phyloP scores from a whole-genome alignment of 2,113 vertebrate species.

The Melospiza melodia region DNA sequence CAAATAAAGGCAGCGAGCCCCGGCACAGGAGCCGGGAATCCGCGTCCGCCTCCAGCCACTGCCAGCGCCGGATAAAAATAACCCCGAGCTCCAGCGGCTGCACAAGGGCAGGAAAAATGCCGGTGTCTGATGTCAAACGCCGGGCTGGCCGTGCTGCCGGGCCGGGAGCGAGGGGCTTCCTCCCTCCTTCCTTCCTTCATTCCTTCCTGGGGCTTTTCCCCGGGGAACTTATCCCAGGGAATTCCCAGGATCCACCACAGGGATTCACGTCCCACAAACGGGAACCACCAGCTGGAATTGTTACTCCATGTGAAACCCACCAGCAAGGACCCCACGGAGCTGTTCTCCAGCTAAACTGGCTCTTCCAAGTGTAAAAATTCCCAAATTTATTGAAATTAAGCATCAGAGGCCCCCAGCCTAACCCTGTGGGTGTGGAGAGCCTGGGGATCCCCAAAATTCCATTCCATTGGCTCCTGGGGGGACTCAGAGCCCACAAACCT shows the following conservation, averaged over 20 bases:
- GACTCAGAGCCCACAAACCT: background rate
- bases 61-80: constrained; percentile 77
- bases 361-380: background rate
- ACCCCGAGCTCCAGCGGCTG: background rate
- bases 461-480: background rate
- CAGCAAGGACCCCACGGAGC: background rate
- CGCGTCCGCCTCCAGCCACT: constrained; percentile 21
- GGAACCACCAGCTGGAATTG: background rate
- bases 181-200: accelerated
- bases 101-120: constrained; percentile 43
- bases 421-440: background rate
- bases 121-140: background rate
- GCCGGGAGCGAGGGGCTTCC: background rate
- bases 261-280: background rate
- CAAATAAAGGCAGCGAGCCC: constrained; percentile 54
- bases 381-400: background rate
- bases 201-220: background rate
- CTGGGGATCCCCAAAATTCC: background rate
- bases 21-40: background rate
- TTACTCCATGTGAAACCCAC: accelerated
- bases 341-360: background rate
- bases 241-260: background rate
- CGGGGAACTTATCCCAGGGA: accelerated
- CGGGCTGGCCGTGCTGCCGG: background rate
- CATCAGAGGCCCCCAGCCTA: accelerated